A percentile compares a stretch with the other conserved stretches of the same genome.
These are phyloP conservation scores for Drosophila repletoides DNA, from an alignment of 1,140 invertebrate species.

Conservation along the genomic window DNA sequence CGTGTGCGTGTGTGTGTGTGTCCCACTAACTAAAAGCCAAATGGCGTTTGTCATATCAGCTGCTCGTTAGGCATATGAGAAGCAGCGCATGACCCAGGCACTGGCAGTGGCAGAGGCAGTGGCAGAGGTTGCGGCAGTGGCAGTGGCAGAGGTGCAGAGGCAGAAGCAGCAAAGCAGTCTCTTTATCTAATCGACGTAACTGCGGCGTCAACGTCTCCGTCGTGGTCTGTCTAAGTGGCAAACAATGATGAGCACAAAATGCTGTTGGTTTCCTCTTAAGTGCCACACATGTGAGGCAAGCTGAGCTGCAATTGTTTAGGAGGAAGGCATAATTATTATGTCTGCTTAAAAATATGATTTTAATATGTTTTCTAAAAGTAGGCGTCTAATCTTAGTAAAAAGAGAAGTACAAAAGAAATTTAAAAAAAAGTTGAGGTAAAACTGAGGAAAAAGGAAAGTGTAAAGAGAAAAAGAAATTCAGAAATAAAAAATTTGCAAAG, in stretches of 20 bases:
- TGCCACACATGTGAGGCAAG: conserved; percentile 2
- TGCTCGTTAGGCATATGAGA: conserved; percentile 62
- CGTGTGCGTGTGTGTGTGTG: conserved; percentile 19
- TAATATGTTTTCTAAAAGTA: too few species aligned
- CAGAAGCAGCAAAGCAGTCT: conserved; percentile 35
- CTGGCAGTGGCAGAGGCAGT: background rate
- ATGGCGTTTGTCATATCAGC: conserved; percentile 73
- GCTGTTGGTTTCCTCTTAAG: conserved; percentile 22
- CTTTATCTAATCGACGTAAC: conserved; percentile 70
- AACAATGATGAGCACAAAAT: conserved; percentile 68
- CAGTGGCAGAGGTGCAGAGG: background rate
- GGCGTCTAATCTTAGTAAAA: too few species aligned
- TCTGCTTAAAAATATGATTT: conserved; percentile 10
- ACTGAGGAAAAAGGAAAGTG: too few species aligned
- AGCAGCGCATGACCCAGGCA: conserved; percentile 10
- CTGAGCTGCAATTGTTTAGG: background rate
- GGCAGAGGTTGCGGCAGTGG: background rate
- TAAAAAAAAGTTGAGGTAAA: too few species aligned
- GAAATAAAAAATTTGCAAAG: too few species aligned
- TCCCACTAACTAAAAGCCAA: conserved; percentile 64
- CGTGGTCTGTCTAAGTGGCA: conserved; percentile 67
- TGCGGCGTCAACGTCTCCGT: conserved; percentile 27
- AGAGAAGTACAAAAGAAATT: background rate
- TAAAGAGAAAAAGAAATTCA: too few species aligned
- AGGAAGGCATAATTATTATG: conserved; percentile 2